A percentile compares a stretch with the other conserved stretches of the same genome.
Evolutionary conservation across 2,113 vertebrate genomes (phyloP).

Genomic region (rabbit (Oryctolagus cuniculus)): mOryCun1.1 NC_091436.1:97059501-97060000

Average conservation of each 20-base stretch:
- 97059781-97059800: conserved; percentile 4
- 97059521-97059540: not conserved
- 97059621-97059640: conserved; percentile 27
- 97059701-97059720: not conserved
- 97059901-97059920: conserved; percentile 11
- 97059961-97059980: conserved; percentile 60
- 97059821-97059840: conserved; percentile 30
- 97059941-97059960: conserved; percentile 38
- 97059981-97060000: conserved; percentile 68
- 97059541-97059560: not conserved
- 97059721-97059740: conserved; percentile 5
- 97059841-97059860: not conserved
- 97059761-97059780: not conserved
- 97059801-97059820: not conserved
- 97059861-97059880: conserved; percentile 57
- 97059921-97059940: not conserved
- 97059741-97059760: conserved; percentile 12
- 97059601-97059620: conserved; percentile 48
- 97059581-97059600: not conserved
- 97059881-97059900: conserved; percentile 52
- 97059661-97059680: conserved; percentile 53
- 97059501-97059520: not conserved
- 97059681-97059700: conserved; percentile 45
- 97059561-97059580: not conserved
- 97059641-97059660: not conserved